A percentile compares a stretch with the other conserved stretches of the same genome.
These are phyloP conservation scores for Amphipoea oculea DNA, from an alignment of 2,888 invertebrate species.

Conservation along the genomic window DNA sequence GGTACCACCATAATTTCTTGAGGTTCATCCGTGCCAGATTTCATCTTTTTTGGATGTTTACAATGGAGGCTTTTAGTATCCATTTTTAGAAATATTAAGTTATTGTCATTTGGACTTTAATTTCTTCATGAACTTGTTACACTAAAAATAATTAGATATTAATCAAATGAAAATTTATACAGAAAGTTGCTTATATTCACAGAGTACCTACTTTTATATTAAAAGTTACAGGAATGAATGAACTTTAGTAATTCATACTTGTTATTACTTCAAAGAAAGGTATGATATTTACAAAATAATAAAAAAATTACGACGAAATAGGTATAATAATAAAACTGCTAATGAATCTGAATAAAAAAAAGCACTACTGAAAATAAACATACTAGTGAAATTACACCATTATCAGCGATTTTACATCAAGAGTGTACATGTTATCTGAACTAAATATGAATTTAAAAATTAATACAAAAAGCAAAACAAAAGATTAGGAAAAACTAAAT, in stretches of 20 bases:
- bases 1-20: conserved; percentile 80
- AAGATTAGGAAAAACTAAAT: conserved; percentile 50
- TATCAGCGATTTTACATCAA: conserved; percentile 8
- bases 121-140: conserved; percentile 5
- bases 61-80: conserved; percentile 62
- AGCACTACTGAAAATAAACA: background rate
- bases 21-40: conserved; percentile 64
- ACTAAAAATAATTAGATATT: conserved; percentile 33
- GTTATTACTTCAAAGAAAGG: background rate
- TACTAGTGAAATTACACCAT: conserved; percentile 16
- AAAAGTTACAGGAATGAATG: background rate
- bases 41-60: conserved; percentile 63
- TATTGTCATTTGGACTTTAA: conserved; percentile 31
- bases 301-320: background rate
- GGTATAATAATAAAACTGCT: background rate
- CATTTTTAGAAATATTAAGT: conserved; percentile 42
- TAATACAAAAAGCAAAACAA: conserved; percentile 42
- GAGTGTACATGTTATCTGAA: background rate
- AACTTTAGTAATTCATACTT: background rate
- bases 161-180: background rate
- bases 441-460: conserved; percentile 14
- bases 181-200: background rate
- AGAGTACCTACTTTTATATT: background rate
- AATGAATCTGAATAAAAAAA: background rate
- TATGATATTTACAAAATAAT: background rate